Evolutionary conservation across 2,113 vertebrate genomes (phyloP).

Genomic region (Clarias batrachus): DNA sequence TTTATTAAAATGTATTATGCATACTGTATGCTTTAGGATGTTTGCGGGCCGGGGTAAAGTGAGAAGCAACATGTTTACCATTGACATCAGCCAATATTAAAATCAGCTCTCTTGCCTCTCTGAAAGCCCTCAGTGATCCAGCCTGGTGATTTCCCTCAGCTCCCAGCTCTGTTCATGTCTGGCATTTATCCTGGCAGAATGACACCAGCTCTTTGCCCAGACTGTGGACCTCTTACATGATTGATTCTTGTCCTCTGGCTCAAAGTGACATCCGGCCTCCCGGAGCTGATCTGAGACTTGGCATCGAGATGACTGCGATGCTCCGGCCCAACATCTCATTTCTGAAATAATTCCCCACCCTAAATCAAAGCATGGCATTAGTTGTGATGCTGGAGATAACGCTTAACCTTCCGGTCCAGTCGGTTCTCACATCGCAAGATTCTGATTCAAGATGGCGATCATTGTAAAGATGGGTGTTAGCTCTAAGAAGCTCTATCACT

Average conservation of each 20-base stretch:
- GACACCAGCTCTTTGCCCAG: not conserved
- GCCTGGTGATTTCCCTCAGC: conserved; percentile 11
- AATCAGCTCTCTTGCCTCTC: not conserved
- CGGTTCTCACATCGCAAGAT: not conserved
- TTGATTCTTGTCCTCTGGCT: conserved; percentile 35
- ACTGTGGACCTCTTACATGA: conserved; percentile 11
- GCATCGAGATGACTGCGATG: not conserved
- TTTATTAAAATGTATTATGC: not conserved
- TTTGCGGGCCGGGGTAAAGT: not conserved
- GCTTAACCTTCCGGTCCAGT: not conserved
- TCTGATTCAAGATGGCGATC: not conserved
- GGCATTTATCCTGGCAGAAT: conserved; percentile 31
- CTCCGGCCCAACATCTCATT: conserved; percentile 11
- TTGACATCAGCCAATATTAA: not conserved
- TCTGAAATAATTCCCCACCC: not conserved
- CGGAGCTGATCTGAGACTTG: conserved; percentile 24
- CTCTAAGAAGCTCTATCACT: not conserved
- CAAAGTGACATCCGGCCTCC: not conserved
- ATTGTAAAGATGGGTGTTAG: not conserved
- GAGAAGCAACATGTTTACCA: not conserved
- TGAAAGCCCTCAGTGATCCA: conserved; percentile 14
- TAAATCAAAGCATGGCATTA: too few species aligned
- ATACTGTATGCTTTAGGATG: not conserved
- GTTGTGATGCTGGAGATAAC: not conserved
- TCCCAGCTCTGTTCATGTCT: conserved; percentile 4